Percentiles rank a stretch among this genome's conserved stretches.
phyloP scores from a whole-genome alignment of 2,888 invertebrate genomes.

The Pediacus dermestoides region DNA sequence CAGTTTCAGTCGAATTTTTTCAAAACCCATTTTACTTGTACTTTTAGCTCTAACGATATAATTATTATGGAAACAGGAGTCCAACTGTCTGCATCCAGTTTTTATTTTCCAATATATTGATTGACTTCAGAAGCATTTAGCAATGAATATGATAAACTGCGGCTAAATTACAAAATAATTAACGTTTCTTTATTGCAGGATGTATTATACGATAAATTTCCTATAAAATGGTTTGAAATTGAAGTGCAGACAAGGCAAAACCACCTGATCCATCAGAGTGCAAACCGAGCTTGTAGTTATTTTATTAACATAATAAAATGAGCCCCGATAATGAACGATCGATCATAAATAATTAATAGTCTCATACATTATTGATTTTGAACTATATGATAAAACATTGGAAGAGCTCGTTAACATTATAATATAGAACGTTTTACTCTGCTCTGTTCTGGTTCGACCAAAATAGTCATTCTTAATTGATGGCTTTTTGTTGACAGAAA shows the following conservation, averaged over 20 bases:
- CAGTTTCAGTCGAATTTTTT: too few species aligned
- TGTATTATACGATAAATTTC: conserved; percentile 24
- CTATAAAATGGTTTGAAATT: conserved; percentile 25
- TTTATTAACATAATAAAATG: conserved; percentile 36
- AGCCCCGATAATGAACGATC: conserved; percentile 44
- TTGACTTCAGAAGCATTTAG: too few species aligned
- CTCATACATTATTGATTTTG: conserved; percentile 48
- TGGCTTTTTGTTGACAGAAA: conserved; percentile 40
- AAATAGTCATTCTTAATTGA: conserved; percentile 42
- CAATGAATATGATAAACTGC: too few species aligned
- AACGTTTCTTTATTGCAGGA: too few species aligned
- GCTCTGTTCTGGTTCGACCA: conserved; percentile 32
- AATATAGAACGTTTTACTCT: conserved; percentile 30
- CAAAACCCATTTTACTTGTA: too few species aligned
- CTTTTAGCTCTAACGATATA: too few species aligned
- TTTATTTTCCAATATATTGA: too few species aligned
- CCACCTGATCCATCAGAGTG: conserved; percentile 27
- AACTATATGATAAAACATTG: conserved; percentile 44
- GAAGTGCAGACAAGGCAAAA: conserved; percentile 21
- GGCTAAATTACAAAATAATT: too few species aligned
- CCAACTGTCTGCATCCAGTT: too few species aligned
- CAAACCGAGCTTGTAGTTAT: conserved; percentile 21
- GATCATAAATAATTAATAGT: conserved; percentile 49
- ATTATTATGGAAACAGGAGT: too few species aligned
- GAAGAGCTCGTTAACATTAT: conserved; percentile 38